Evolutionary conservation across 2,888 invertebrate genomes (phyloP).

Genomic region (Leptopterna dolabrata): DNA sequence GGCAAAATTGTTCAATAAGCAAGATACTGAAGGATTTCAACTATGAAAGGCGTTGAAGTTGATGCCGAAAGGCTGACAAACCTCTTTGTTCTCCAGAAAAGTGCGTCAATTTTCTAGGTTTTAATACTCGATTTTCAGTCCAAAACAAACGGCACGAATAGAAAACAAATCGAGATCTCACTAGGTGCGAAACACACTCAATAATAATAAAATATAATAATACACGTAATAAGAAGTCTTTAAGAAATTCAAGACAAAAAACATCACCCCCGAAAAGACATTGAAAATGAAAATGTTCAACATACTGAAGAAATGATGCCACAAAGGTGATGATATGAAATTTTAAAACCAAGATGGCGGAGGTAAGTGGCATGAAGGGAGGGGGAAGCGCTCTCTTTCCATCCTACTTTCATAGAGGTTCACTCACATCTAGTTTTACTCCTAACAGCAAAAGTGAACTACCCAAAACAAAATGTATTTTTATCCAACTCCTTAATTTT

Average conservation of each 20-base stretch:
- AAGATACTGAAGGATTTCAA: background rate
- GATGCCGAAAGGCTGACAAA: background rate
- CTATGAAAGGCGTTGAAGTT: background rate
- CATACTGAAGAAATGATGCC: background rate
- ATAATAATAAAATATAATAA: background rate
- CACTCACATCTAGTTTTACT: background rate
- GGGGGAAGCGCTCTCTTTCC: slow-evolving; percentile 37
- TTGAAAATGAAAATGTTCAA: background rate
- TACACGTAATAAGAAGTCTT: background rate
- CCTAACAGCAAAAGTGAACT: background rate
- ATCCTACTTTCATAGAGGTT: slow-evolving; percentile 7
- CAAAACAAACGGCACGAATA: background rate
- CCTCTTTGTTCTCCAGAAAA: background rate
- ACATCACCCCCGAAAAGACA: background rate
- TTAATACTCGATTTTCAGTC: background rate
- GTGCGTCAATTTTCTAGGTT: background rate
- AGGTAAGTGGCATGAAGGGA: background rate
- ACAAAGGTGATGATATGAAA: background rate
- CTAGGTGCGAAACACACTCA: background rate
- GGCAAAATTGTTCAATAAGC: background rate
- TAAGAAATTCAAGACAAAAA: background rate
- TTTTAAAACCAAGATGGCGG: background rate
- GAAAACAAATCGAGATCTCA: background rate
- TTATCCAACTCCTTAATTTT: background rate
- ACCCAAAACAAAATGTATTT: background rate